Base-by-base conservation (phyloP, 2,888 invertebrate genomes). In the Iselma pallidipennis region DNA sequence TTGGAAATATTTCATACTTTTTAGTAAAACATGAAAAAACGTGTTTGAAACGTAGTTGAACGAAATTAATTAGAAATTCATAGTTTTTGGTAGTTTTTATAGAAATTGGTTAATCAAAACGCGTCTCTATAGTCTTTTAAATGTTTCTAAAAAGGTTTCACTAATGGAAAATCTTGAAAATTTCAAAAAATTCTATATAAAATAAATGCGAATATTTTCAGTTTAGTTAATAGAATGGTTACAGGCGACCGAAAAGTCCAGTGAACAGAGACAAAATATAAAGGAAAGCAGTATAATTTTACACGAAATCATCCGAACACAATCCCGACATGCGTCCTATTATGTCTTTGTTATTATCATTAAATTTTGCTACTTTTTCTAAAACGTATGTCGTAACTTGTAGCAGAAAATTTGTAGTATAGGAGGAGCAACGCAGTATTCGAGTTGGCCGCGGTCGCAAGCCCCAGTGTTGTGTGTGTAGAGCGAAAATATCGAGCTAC, bases 201-300 rank as follows among this genome's bases (percentile, higher is more conserved):
- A 51, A 59, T 52, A 55, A 10, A 51, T 50, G 45, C 10, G 65
- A 60, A 76, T 59, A 70, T 78, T 79, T 74, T 66, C 67, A 70
- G 68, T 66, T 69, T 68, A 74, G 67, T 33, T 78, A 80, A 74
- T 80, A 77, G 58, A 16, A 66, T 60, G 61, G 73, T 73, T 67
- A 74, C 74, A 71, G 73, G 74, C 77, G 76, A 78, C 77, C 78
- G 75, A 79, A 77, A 76, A 78, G 77, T 77, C 78, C 78, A 74
- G 71, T 71, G 68, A 73, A 80, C 71, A 72, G 74, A 75, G 80
- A 79, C 62, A 65, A 74, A 78, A 76, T 68, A 78, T 80, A 78
- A 80, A 80, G 79, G 80, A 80, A 75, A 69, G 78, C 77, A 71
- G 76, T 74, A 79, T 68, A 70, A 74, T 73, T 77, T 72, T 77